Evolutionary conservation across 2,888 invertebrate species (phyloP).

Genomic region (Caradrina clavipalpis): DNA sequence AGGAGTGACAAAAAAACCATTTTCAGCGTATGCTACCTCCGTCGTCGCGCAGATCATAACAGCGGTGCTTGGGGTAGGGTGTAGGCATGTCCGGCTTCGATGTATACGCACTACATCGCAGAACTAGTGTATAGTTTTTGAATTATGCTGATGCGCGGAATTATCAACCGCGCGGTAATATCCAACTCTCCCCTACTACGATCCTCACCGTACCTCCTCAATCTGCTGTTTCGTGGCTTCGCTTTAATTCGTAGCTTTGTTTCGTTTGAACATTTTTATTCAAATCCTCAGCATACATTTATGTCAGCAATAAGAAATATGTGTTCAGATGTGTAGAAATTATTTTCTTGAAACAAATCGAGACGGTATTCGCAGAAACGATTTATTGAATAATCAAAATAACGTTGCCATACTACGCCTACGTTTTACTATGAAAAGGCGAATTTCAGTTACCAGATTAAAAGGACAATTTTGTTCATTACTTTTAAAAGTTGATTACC

Average conservation of each 20-base stretch:
- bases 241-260: constrained; percentile 83
- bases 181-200: too few relatives aligned
- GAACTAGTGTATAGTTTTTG: too few relatives aligned
- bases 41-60: too few relatives aligned
- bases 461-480: constrained; percentile 57
- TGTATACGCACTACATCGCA: too few relatives aligned
- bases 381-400: constrained; percentile 46
- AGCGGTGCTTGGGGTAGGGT: too few relatives aligned
- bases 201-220: constrained; percentile 78
- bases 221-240: constrained; percentile 82
- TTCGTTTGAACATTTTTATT: constrained; percentile 81
- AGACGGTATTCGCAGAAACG: constrained; percentile 26
- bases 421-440: constrained; percentile 23
- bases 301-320: constrained; percentile 65
- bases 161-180: too few relatives aligned
- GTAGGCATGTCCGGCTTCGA: too few relatives aligned
- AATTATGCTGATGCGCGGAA: too few relatives aligned
- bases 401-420: constrained; percentile 17
- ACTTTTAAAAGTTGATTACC: constrained; percentile 57
- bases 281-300: constrained; percentile 72
- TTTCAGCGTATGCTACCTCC: too few relatives aligned
- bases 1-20: too few relatives aligned
- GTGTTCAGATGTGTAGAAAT: constrained; percentile 44
- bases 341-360: constrained; percentile 39
- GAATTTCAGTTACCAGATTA: constrained; percentile 21